A percentile compares a stretch with the other conserved stretches of the same genome.
phyloP scores from a whole-genome alignment of 2,797 vertebrate species.

The Hephaestus fuliginosus region DNA sequence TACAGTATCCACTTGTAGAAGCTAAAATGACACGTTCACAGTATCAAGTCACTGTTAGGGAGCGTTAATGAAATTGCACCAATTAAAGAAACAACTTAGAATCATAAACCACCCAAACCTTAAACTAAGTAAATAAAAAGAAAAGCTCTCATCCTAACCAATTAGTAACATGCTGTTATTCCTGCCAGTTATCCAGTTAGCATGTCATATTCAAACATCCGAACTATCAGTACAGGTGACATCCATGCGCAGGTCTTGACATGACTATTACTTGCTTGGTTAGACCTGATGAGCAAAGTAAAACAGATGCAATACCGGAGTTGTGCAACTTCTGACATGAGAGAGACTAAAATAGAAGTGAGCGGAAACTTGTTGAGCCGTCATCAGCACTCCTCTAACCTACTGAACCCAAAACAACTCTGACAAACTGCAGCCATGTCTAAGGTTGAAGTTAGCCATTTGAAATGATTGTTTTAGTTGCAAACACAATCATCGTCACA shows the following conservation, averaged over 20 bases:
- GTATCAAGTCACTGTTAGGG: background rate
- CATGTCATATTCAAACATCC: background rate
- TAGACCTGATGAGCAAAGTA: constrained; percentile 21
- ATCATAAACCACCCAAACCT: background rate
- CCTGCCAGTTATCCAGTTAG: background rate
- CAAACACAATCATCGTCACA: background rate
- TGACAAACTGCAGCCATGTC: background rate
- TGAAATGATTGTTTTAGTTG: constrained; percentile 2
- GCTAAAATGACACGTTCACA: background rate
- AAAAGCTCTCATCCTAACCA: background rate
- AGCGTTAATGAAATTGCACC: background rate
- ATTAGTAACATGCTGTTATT: background rate
- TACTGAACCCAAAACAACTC: background rate
- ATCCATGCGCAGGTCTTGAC: constrained; percentile 5
- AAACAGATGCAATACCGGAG: constrained; percentile 25
- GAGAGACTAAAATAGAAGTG: background rate
- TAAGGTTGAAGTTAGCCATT: background rate
- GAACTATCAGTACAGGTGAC: background rate
- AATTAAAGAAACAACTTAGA: background rate
- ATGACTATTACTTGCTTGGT: background rate
- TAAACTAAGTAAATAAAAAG: background rate
- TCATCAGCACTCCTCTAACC: background rate
- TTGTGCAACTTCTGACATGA: constrained; percentile 36
- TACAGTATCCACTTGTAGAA: background rate
- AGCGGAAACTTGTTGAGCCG: background rate